A percentile compares a stretch with the other conserved stretches of the same genome.
These are phyloP conservation scores for Tenthredo livida DNA, from an alignment of 2,888 invertebrate genomes.

Conservation along the genomic window DNA sequence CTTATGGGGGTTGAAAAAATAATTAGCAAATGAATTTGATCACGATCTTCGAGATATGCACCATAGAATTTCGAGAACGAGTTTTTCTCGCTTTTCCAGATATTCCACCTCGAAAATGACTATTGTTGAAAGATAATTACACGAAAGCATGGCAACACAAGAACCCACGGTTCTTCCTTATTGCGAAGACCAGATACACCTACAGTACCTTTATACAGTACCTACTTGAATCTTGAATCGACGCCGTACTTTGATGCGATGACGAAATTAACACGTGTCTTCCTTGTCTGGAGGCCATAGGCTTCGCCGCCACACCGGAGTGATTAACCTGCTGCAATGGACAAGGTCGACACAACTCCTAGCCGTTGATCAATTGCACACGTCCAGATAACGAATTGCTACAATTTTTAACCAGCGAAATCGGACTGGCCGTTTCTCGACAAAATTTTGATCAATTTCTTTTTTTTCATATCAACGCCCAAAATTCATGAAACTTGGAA, in stretches of 20 bases:
- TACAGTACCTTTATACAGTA: neutral
- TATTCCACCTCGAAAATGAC: neutral
- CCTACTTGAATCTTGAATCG: too few relatives aligned
- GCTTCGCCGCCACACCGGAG: conserved; percentile 16
- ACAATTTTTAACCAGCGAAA: neutral
- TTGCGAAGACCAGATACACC: neutral
- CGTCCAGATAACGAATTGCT: neutral
- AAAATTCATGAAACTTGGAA: neutral
- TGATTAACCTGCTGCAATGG: conserved; percentile 29
- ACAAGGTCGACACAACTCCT: conserved; percentile 13
- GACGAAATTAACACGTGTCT: conserved; percentile 7
- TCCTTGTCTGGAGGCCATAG: conserved; percentile 27
- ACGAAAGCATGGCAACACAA: neutral
- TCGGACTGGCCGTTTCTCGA: neutral
- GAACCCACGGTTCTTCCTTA: neutral
- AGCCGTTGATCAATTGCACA: neutral
- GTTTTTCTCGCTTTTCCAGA: neutral
- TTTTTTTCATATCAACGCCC: neutral
- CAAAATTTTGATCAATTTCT: neutral
- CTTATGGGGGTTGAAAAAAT: neutral
- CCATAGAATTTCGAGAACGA: neutral
- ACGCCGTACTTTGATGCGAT: neutral
- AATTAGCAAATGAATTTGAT: neutral
- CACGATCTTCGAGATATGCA: neutral
- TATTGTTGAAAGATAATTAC: neutral